Evolutionary conservation across 2,888 invertebrate genomes (phyloP), one percentile per base, ranked within the genome.

Genomic region (Ormyrus thymus): DNA sequence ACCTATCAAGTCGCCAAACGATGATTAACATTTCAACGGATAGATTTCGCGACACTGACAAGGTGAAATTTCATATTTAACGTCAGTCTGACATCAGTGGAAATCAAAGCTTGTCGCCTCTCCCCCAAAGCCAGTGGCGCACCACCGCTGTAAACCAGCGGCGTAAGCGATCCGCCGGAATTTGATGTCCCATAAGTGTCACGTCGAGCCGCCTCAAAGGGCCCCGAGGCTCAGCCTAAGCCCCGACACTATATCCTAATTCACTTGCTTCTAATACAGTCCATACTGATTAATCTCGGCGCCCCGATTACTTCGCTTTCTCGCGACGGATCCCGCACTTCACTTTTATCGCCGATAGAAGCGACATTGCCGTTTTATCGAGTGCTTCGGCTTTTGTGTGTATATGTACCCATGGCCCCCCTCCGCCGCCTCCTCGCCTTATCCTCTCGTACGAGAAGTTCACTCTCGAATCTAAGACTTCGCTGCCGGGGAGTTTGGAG

Each of bases 181-280:
- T 69, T 69, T 50, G 62, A 76, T 50, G 69, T 69, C 65, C 69
- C 76, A n/a, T 48, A 69, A 70, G 70, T 58, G 64, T 76, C 62
- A 76, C 55, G 29, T 8, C 29, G 29, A 76, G 55, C 48, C 61
- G 55, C 29, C 58, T 69, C 69, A 15, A 76, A 59, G 69, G 56
- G 29, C 29, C 29, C 62, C 69, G 69, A 43, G 62, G 43, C 53
- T 75, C 13, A 69, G 29, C 29, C 76, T 53, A 65, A 73, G 11
- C 29, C 29, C 29, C 29, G 29, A 29, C 50, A 15, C 55, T 50
- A 56, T 64, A 51, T 53, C 66, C 62, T 50, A 71, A 77, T 61
- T 61, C 59, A 43, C 68, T 46, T 53, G 7, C n/a, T 7, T 3
- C 48, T 59, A 59, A 58, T 64, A 7, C 53, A 64, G 51, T 56